Base-by-base conservation (phyloP, 1,140 invertebrate species). In the Ylistrum balloti region DNA sequence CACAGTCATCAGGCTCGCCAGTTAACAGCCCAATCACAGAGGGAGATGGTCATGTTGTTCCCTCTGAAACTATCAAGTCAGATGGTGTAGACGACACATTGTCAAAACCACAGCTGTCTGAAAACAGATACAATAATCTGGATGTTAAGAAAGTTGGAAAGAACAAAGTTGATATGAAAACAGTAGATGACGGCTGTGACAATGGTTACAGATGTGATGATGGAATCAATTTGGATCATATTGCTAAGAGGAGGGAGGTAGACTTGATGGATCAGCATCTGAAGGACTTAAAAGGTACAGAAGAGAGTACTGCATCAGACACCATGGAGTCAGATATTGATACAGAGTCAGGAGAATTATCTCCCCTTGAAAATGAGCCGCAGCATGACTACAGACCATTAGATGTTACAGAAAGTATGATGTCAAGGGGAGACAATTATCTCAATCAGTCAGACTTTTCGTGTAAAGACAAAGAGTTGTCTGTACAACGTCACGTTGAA, bases 341-440 rank as follows among this genome's bases (percentile, higher is more conserved):
- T 28, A 74, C 56, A 28, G 56, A 74, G n/a, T 28, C 56, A 74
- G 56, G 56, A 74, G 56, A 74, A n/a, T 74, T 74, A 74, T 74
- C 56, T 74, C 56, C 56, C n/a, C 56, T 74, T 74, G 56, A n/a
- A 74, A 74, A 28, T 74, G 56, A 74, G 9, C 22, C 5, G 17
- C 56, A 74, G 56, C 56, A 74, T n/a, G 22, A 74, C 56, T 74
- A 74, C 41, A 45, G 41, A 45, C 7, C 10, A 17, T 45, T 45
- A 15, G 41, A 45, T 17, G 20, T 45, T 17, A 17, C 41, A 45
- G 17, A 45, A 13, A 0, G 41, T 45, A 1, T 74, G 56, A 1
- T n/a, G 13, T 28, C 56, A 9, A 74, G 5, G 22, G 56, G 5
- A 1, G 56, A n/a, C 17, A 74, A 74, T 17, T n/a, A 74, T 74